Evolutionary conservation across 1,140 invertebrate species (phyloP).

Genomic region (Drosophila mauritiana): DNA sequence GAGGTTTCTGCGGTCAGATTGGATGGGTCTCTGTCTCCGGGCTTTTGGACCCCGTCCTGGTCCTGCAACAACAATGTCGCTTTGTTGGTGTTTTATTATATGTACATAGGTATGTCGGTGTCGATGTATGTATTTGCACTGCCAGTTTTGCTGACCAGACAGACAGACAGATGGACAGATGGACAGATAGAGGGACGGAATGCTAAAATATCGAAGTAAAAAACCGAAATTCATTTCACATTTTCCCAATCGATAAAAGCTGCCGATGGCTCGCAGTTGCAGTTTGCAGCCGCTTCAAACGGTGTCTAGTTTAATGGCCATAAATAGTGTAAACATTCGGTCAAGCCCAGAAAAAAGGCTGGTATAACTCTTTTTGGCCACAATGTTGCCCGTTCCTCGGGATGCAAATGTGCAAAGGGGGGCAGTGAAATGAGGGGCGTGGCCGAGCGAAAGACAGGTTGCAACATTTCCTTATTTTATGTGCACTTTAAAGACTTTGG

Average conservation of each 20-base stretch:
- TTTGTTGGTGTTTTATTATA: conserved; percentile 62
- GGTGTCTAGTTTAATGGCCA: conserved; percentile 42
- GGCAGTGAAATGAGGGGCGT: conserved; percentile 26
- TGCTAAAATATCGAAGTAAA: conserved; percentile 8
- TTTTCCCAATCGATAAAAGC: conserved; percentile 51
- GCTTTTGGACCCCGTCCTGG: conserved; percentile 4
- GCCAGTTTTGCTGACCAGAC: conserved; percentile 4
- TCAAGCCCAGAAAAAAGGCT: conserved; percentile 20
- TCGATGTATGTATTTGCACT: background rate
- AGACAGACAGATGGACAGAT: conserved; percentile 5
- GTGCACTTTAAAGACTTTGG: conserved; percentile 32
- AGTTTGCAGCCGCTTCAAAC: conserved; percentile 16
- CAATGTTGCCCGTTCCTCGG: conserved; percentile 48
- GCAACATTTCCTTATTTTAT: conserved; percentile 50
- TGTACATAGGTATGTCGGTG: conserved; percentile 7
- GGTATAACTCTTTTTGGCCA: conserved; percentile 20
- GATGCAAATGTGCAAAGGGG: background rate
- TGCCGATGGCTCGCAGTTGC: conserved; percentile 1
- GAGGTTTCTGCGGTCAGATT: conserved; percentile 68
- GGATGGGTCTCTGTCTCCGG: conserved; percentile 14
- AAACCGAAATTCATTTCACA: conserved; percentile 25
- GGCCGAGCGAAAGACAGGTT: conserved; percentile 53
- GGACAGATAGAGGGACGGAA: conserved; percentile 1
- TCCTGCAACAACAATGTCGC: conserved; percentile 47
- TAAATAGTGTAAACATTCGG: conserved; percentile 55